Conservation (phyloP, 2,797 vertebrate genomes). For the Pseudocheirus occidentalis region DNA sequence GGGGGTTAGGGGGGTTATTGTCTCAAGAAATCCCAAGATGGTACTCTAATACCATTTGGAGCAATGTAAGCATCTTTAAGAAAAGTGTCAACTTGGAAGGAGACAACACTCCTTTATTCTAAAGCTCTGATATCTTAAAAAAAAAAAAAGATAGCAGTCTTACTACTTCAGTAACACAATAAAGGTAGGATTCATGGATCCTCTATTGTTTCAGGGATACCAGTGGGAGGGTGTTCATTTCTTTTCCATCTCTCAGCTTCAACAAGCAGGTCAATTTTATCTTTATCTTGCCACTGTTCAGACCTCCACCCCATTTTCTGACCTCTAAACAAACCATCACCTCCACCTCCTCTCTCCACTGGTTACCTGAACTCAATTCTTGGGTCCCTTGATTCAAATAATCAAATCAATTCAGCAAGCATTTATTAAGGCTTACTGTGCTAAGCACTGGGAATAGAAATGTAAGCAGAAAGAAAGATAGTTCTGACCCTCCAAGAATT, state of each 20-base stretch:
- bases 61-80: background rate
- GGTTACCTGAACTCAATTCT: background rate
- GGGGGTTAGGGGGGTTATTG: too few relatives aligned
- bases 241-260: background rate
- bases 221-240: background rate
- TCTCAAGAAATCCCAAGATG: background rate
- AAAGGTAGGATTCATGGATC: background rate
- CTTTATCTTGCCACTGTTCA: too few relatives aligned
- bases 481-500: too few relatives aligned
- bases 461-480: too few relatives aligned
- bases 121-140: too few relatives aligned
- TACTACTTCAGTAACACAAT: background rate
- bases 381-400: background rate
- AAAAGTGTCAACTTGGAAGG: background rate
- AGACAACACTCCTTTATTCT: background rate
- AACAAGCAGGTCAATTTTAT: background rate
- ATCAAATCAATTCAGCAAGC: background rate
- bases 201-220: background rate
- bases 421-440: background rate
- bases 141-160: too few relatives aligned
- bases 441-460: too few relatives aligned
- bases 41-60: background rate
- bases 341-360: background rate
- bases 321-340: background rate
- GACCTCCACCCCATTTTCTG: background rate